Evolutionary conservation across 2,797 vertebrate genomes (phyloP), one percentile per base, ranked within the genome.

Genomic region (Fratercula arctica): DNA sequence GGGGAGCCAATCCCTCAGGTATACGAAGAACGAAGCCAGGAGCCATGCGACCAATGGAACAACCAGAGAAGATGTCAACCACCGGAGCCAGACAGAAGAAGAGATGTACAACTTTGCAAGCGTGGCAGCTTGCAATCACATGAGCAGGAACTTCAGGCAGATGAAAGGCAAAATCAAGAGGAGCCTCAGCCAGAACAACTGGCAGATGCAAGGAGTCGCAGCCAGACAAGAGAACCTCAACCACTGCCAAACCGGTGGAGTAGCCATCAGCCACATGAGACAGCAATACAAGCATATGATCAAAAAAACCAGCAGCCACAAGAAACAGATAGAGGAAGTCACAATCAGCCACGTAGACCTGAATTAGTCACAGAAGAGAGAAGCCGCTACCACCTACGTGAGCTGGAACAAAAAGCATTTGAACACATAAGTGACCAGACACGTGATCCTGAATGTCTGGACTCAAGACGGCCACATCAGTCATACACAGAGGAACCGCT

Each of bases 371-470:
- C 3, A 13, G 48, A n/a, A 7, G 57, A 70, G 25, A 53, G 37
- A 43, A 86, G 24, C 28, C 10, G 1, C 9, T 11, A n/a, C 53
- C 54, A 75, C 16, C 9, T 28, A 25, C 2, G 8, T 0, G 67
- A 91, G 29, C 5, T 3, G 51, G 78, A 74, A 67, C 50, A 85
- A 87, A 74, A 37, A 16, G 54, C 12, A 29, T 6, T 3, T 7
- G 20, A 41, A 56, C 0, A 21, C 3, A 74, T 12, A 3, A 48
- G 23, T 4, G 6, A 7, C 3, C 1, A 35, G 13, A 6, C 1
- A 5, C 1, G 0, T 1, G 66, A 84, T 23, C 8, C 1, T 24
- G 66, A 93, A 39, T 1, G 16, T 3, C 29, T 13, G 1, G 28
- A 41, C 3, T 1, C 5, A 8, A 18, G 28, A 20, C 3, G 3